Conservation (phyloP, 2,113 vertebrate species). For the Sminthopsis crassicaudata region DNA sequence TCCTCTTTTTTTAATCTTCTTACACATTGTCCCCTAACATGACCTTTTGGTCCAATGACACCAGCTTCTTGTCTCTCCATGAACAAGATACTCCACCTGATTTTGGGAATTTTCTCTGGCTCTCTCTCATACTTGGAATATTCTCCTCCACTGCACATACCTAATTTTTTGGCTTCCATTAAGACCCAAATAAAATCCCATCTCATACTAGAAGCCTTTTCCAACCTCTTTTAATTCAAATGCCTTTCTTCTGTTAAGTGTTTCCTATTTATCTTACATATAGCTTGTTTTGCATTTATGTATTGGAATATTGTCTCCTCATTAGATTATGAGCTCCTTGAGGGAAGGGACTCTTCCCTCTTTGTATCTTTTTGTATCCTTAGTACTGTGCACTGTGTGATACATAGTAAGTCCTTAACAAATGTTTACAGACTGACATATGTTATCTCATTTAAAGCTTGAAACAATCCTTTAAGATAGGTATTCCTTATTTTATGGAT, state of each 20-base stretch:
- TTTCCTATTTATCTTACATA: too few relatives aligned
- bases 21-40: too few relatives aligned
- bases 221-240: too few relatives aligned
- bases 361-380: neutral
- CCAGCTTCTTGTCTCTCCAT: neutral
- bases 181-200: neutral
- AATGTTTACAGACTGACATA: too few relatives aligned
- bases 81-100: too few relatives aligned
- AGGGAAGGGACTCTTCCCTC: neutral
- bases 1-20: neutral
- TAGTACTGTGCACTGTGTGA: too few relatives aligned
- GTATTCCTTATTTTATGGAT: too few relatives aligned
- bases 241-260: too few relatives aligned
- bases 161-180: neutral
- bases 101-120: neutral
- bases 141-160: neutral
- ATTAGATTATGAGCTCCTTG: neutral
- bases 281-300: too few relatives aligned
- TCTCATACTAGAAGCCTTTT: neutral
- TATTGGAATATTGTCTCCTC: neutral
- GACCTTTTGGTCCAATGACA: neutral
- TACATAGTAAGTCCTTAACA: too few relatives aligned
- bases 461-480: too few relatives aligned
- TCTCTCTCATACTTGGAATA: neutral
- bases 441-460: too few relatives aligned